A percentile compares a stretch with the other conserved stretches of the same genome.
These are phyloP conservation scores for Tetragnatha montana DNA, from an alignment of 2,888 invertebrate genomes.

Conservation along the genomic window DNA sequence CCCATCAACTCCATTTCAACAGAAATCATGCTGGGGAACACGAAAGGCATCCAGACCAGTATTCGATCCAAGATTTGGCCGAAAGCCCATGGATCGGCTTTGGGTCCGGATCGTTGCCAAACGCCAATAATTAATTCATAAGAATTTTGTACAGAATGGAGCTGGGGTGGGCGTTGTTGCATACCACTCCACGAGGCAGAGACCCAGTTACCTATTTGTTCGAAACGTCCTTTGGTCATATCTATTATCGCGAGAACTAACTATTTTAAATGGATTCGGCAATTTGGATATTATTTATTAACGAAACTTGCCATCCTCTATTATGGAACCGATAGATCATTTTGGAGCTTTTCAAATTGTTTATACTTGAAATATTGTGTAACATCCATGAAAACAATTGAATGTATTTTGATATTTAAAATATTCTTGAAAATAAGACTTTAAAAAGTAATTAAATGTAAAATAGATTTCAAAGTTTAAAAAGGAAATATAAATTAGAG, in stretches of 20 bases:
- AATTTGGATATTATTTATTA: not conserved
- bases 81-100: not conserved
- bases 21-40: not conserved
- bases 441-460: no score
- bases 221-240: not conserved
- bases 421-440: no score
- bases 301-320: not conserved
- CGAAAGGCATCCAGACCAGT: not conserved
- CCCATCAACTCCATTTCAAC: no score
- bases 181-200: not conserved
- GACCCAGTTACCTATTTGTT: not conserved
- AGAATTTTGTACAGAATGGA: not conserved
- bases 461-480: no score
- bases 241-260: not conserved
- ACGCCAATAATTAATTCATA: not conserved
- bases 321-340: not conserved
- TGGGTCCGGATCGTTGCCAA: not conserved
- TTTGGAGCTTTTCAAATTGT: no score
- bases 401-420: no score
- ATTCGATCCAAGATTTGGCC: not conserved
- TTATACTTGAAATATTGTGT: no score
- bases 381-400: no score
- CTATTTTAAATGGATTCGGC: not conserved
- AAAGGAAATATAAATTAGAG: no score
- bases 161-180: not conserved